A percentile compares a stretch with the other conserved stretches of the same genome.
phyloP scores from a whole-genome alignment of 2,797 vertebrate genomes.

The Fringilla coelebs region DNA sequence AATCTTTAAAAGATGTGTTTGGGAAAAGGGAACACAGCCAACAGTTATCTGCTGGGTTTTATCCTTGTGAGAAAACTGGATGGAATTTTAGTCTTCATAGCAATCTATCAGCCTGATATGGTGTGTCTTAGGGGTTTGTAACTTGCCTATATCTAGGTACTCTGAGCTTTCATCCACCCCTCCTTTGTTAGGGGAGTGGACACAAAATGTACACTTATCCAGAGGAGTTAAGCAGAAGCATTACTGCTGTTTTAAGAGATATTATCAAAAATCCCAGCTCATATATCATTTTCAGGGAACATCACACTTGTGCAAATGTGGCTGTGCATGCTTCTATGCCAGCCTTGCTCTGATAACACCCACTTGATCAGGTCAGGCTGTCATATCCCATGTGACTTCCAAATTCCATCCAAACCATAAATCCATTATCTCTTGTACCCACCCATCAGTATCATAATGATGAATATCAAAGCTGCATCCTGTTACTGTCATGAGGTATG shows the following conservation, averaged over 20 bases:
- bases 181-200: background rate
- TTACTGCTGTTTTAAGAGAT: background rate
- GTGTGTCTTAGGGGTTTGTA: background rate
- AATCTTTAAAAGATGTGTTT: background rate
- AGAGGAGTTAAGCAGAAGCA: background rate
- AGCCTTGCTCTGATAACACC: background rate
- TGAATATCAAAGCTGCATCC: background rate
- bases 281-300: background rate
- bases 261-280: background rate
- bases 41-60: background rate
- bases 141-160: background rate
- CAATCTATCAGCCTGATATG: background rate
- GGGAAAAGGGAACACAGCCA: background rate
- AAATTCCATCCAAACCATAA: background rate
- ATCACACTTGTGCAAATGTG: background rate
- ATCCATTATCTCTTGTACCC: background rate
- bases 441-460: background rate
- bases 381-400: background rate
- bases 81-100: background rate
- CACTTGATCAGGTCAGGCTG: background rate
- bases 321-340: background rate
- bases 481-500: background rate
- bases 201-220: background rate
- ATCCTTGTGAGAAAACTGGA: background rate
- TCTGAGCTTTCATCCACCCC: background rate